Percentiles rank a stretch among this genome's conserved stretches.
phyloP scores from a whole-genome alignment of 2,888 invertebrate species.

The Cryptus armator region DNA sequence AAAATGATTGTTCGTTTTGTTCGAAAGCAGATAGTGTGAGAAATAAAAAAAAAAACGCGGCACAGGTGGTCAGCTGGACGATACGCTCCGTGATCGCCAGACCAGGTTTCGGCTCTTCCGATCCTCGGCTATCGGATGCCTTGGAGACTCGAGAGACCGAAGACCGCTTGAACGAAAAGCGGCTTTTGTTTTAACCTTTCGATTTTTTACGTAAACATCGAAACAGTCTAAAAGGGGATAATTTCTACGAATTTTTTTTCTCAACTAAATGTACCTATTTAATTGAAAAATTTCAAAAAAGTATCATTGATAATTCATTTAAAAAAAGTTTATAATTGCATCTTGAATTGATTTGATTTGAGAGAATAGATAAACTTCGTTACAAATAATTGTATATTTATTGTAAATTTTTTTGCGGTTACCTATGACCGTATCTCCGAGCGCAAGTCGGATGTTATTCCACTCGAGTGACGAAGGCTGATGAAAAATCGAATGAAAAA shows the following conservation, averaged over 20 bases:
- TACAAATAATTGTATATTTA: neutral
- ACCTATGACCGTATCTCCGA: neutral
- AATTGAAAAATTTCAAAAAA: no score
- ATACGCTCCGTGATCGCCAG: constrained; percentile 43
- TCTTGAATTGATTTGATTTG: neutral
- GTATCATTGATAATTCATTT: neutral
- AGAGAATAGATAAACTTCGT: neutral
- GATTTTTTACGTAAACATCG: neutral
- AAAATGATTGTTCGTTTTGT: constrained; percentile 4
- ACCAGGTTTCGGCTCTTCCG: constrained; percentile 65
- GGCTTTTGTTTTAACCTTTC: neutral
- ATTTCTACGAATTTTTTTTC: no score
- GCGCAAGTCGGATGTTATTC: constrained; percentile 60
- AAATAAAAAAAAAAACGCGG: constrained; percentile 40
- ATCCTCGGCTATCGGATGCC: constrained; percentile 63
- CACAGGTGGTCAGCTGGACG: constrained; percentile 71
- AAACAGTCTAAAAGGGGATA: no score
- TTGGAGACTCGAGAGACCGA: constrained; percentile 47
- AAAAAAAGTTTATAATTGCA: neutral
- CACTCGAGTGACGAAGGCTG: constrained; percentile 58
- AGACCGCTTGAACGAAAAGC: neutral
- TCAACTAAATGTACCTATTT: no score
- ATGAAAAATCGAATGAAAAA: constrained; percentile 30
- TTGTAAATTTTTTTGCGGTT: neutral
- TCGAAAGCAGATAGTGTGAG: constrained; percentile 11